phyloP scores from a whole-genome alignment of 2,888 invertebrate species.

The Hirtodrosophila confusa region DNA sequence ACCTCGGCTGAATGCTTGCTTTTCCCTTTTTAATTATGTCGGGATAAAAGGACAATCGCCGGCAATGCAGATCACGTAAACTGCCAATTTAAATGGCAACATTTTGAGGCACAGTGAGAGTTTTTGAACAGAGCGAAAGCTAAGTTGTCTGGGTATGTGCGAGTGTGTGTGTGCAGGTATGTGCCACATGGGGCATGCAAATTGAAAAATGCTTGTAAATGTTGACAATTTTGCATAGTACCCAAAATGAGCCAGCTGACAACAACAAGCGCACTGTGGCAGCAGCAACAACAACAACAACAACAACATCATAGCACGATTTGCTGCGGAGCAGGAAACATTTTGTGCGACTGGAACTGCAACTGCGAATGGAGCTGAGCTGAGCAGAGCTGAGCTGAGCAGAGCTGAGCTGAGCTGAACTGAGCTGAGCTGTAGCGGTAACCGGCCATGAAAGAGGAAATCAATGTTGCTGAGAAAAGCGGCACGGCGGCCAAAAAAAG shows the following conservation, averaged over 20 bases:
- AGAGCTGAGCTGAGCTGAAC: background rate
- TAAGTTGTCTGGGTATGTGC: conserved; percentile 39
- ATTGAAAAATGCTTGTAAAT: conserved; percentile 63
- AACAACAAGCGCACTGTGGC: conserved; percentile 19
- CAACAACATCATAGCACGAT: conserved; percentile 51
- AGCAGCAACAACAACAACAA: conserved; percentile 8
- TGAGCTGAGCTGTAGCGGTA: conserved; percentile 33
- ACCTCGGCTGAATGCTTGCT: background rate
- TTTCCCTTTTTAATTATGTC: background rate
- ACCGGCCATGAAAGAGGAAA: conserved; percentile 77
- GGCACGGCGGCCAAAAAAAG: conserved; percentile 38
- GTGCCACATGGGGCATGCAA: conserved; percentile 60
- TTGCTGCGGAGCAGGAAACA: conserved; percentile 69
- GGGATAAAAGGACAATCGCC: conserved; percentile 6
- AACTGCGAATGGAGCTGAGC: conserved; percentile 8
- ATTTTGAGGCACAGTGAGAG: conserved; percentile 27
- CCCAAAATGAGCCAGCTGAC: conserved; percentile 39
- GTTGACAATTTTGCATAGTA: conserved; percentile 65
- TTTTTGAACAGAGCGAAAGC: conserved; percentile 53
- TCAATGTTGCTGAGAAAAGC: conserved; percentile 68
- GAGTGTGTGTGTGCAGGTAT: conserved; percentile 9
- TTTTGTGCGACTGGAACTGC: conserved; percentile 50
- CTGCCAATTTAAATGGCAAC: conserved; percentile 15
- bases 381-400: conserved; percentile 11
- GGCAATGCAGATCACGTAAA: conserved; percentile 4